Evolutionary conservation across 2,888 invertebrate genomes (phyloP), one percentile per base, ranked within the genome.

Genomic region (Trachelus iudaicus): DNA sequence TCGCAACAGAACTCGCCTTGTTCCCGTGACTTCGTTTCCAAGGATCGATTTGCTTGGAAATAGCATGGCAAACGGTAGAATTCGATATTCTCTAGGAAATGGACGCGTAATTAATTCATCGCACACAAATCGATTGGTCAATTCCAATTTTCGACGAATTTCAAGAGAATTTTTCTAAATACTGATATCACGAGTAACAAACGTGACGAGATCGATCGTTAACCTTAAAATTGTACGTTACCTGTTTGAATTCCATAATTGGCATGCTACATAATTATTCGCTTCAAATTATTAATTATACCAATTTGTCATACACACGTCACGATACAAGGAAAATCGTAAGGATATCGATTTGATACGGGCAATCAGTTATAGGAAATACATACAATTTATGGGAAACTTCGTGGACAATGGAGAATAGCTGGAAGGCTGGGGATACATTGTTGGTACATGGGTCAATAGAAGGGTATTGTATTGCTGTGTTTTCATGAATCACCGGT

Each of bases 51-150:
- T 79, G 74, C 77, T 80, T 83, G 81, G 83, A 84, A 84, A 83
- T 82, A 80, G 81, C 75, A 77, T 35, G 75, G 81, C 76, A 34
- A 11, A n/a, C 77, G 75, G 76, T 73, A 73, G 77, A 82, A 81
- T 83, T 85, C 82, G 82, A 85, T 81, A 80, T 81, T 79, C 78
- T 78, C 78, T 82, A 84, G 83, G 85, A 86, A 86, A 87, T 85
- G 83, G 80, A 77, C 79, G 82, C 81, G 82, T 87, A 84, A 87
- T 87, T 87, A 86, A 86, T 87, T 87, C 86, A 85, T 81, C 76
- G 77, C 79, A 80, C 81, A 81, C 82, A 79, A 85, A 86, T 86
- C 86, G 86, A 86, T 86, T 84, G 77, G 40, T 15, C 40, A 15
- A 40, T 15, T 40, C 15, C 4, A 40, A 40, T 40, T 40, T 40